These are phyloP conservation scores for Drosophila barbarae DNA, from an alignment of 2,888 invertebrate genomes.

Conservation along the genomic window DNA sequence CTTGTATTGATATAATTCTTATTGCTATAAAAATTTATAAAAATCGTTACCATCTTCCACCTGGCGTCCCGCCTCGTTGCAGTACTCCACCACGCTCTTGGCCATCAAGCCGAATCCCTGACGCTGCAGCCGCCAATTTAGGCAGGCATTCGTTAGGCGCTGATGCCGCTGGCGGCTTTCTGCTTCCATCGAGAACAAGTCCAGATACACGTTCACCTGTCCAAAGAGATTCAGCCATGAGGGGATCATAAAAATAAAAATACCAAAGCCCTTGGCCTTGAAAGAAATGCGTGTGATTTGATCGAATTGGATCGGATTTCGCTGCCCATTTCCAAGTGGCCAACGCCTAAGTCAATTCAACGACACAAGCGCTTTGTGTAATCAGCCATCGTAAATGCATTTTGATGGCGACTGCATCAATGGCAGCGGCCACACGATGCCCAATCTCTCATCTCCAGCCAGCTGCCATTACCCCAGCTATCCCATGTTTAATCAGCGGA, in stretches of 20 bases:
- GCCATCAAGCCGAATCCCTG: slow-evolving; percentile 60
- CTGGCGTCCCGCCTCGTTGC: slow-evolving; percentile 57
- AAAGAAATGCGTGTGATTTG: slow-evolving; percentile 44
- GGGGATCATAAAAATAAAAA: slow-evolving; percentile 9
- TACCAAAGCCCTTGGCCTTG: slow-evolving; percentile 49
- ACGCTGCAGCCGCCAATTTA: slow-evolving; percentile 67
- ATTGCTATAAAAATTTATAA: neutral
- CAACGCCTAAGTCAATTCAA: slow-evolving; percentile 29
- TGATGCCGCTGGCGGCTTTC: slow-evolving; percentile 66
- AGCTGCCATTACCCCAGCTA: slow-evolving; percentile 25
- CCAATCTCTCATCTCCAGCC: slow-evolving; percentile 19
- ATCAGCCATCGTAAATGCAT: slow-evolving; percentile 42
- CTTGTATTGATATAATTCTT: neutral
- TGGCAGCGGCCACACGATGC: slow-evolving; percentile 44
- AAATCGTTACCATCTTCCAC: slow-evolving; percentile 59
- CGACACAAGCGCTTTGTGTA: slow-evolving; percentile 40
- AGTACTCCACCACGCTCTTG: slow-evolving; percentile 74
- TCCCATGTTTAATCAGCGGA: slow-evolving; percentile 48
- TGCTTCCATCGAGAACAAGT: slow-evolving; percentile 67
- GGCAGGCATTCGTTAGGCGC: slow-evolving; percentile 66
- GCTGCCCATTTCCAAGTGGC: slow-evolving; percentile 21
- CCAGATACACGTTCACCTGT: slow-evolving; percentile 73
- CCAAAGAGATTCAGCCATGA: slow-evolving; percentile 11
- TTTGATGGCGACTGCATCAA: slow-evolving; percentile 43
- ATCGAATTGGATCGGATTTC: slow-evolving; percentile 40